Evolutionary conservation across 2,797 vertebrate species (phyloP).

Genomic region (Dermochelys coriacea): DNA sequence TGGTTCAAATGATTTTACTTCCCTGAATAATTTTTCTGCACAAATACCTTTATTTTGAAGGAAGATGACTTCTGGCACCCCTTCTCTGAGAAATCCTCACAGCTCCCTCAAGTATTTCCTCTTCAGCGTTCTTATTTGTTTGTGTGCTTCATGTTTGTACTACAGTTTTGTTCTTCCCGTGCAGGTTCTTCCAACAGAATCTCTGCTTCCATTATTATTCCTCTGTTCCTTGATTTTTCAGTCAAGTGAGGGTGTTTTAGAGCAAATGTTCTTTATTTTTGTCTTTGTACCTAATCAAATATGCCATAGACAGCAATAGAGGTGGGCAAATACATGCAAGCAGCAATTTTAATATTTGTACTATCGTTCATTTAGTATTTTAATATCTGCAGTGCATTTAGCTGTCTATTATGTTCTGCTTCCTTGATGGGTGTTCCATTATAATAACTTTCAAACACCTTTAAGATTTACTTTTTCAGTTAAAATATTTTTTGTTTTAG

Average conservation of each 20-base stretch:
- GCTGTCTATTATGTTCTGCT: not conserved
- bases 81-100: not conserved
- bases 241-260: not conserved
- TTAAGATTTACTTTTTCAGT: not conserved
- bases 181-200: constrained; percentile 4
- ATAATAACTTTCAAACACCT: not conserved
- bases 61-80: not conserved
- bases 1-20: not conserved
- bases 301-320: not conserved
- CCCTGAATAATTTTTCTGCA: not conserved
- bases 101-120: not conserved
- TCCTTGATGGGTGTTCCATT: not conserved
- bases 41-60: too few relatives aligned
- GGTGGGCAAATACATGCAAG: not conserved
- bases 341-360: not conserved
- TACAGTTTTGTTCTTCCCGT: not conserved
- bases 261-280: constrained; percentile 17
- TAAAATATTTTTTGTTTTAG: not conserved
- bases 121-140: constrained; percentile 19
- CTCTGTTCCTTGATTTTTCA: constrained; percentile 31
- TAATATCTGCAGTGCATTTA: not conserved
- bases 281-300: not conserved
- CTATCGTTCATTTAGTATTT: not conserved
- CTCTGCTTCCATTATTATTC: not conserved
- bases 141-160: constrained; percentile 52